A percentile compares a stretch with the other conserved stretches of the same genome.
Conservation (phyloP, 1,140 invertebrate species). For the Pteromalus puparum region DNA sequence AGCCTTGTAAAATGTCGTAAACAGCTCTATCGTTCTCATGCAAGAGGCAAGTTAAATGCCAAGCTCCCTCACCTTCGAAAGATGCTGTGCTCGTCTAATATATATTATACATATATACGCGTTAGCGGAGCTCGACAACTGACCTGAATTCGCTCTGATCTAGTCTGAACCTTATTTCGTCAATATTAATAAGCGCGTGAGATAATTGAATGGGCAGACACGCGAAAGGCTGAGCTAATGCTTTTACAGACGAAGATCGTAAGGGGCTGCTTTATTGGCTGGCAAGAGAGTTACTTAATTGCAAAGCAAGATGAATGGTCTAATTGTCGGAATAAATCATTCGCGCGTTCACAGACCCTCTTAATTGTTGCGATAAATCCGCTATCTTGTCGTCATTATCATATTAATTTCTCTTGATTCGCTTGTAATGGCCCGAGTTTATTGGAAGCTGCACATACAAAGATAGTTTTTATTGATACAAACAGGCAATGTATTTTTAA, state of each 20-base stretch:
- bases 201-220: not conserved
- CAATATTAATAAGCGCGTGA: constrained; percentile 3
- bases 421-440: too few species aligned
- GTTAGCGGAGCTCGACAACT: not conserved
- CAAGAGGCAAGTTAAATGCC: too few species aligned
- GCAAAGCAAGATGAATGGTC: not conserved
- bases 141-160: not conserved
- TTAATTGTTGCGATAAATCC: not conserved
- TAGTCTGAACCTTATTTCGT: not conserved
- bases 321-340: not conserved
- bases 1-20: too few species aligned
- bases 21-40: too few species aligned
- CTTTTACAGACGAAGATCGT: too few species aligned
- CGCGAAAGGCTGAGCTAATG: not conserved
- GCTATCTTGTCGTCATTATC: too few species aligned
- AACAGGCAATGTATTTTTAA: too few species aligned
- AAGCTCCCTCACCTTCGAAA: too few species aligned
- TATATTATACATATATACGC: not conserved
- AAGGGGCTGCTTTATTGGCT: not conserved
- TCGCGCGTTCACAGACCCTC: not conserved
- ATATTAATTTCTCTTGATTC: too few species aligned
- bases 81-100: too few species aligned
- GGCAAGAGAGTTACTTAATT: not conserved
- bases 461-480: too few species aligned
- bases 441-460: too few species aligned